Conservation (phyloP, 2,113 vertebrate genomes). For the Alaudala cheleensis region DNA sequence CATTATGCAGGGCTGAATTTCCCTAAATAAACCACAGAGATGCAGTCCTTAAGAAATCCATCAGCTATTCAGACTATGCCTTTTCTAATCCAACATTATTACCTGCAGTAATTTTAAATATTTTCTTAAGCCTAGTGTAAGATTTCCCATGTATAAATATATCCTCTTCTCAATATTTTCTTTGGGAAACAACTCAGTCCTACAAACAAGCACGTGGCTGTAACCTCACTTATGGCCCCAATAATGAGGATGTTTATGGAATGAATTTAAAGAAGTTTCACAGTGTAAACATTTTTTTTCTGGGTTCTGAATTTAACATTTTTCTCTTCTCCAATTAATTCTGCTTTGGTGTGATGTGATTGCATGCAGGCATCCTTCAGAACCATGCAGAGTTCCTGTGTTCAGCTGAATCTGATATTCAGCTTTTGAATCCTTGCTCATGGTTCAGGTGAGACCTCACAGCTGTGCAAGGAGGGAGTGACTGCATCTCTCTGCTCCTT, state of each 20-base stretch:
- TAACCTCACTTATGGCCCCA: neutral
- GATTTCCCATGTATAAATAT: neutral
- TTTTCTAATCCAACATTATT: neutral
- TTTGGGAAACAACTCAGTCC: neutral
- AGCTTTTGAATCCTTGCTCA: neutral
- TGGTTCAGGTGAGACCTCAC: neutral
- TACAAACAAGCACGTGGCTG: neutral
- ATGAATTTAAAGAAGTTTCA: neutral
- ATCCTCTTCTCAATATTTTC: neutral
- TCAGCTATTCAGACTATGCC: neutral
- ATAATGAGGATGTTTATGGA: neutral
- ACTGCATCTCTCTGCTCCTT: neutral
- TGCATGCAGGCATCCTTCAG: neutral
- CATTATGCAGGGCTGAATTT: neutral
- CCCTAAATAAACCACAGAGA: neutral
- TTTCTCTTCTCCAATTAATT: neutral
- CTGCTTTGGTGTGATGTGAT: neutral
- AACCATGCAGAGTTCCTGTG: neutral
- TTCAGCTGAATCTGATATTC: neutral
- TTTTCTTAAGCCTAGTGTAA: neutral
- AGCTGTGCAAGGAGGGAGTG: neutral
- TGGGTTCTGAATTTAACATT: neutral
- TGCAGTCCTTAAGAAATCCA: neutral
- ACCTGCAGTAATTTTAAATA: neutral
- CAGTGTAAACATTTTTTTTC: neutral